Evolutionary conservation across 2,888 invertebrate species (phyloP).

Genomic region (Nemotelus nigrinus): DNA sequence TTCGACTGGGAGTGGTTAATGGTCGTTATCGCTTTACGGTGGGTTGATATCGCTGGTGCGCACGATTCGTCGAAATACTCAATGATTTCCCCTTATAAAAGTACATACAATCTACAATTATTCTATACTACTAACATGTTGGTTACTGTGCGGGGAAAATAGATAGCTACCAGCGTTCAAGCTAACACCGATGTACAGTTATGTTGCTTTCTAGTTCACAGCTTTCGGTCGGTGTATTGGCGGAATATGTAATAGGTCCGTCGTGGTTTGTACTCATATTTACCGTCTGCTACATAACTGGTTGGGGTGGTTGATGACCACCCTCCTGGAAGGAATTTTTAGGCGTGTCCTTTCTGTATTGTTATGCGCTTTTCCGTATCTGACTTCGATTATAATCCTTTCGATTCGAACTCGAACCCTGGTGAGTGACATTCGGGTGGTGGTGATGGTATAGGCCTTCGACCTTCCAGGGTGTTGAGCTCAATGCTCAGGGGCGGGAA

Average conservation of each 20-base stretch:
- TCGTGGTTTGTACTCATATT: not conserved
- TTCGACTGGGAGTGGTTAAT: conserved; percentile 34
- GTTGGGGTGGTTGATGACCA: not conserved
- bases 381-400: conserved; percentile 32
- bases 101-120: too few species aligned
- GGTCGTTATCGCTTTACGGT: conserved; percentile 25
- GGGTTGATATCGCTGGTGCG: conserved; percentile 31
- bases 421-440: too few species aligned
- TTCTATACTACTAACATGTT: too few species aligned
- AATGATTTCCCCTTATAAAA: conserved; percentile 29
- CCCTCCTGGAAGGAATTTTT: conserved; percentile 14
- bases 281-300: not conserved
- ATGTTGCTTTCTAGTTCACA: too few species aligned
- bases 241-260: too few species aligned
- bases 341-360: conserved; percentile 39
- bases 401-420: not conserved
- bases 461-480: too few species aligned
- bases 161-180: too few species aligned
- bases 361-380: conserved; percentile 33
- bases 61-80: not conserved
- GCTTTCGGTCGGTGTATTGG: too few species aligned
- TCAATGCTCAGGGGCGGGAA: too few species aligned
- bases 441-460: too few species aligned
- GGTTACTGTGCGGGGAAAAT: too few species aligned
- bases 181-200: too few species aligned